phyloP scores from a whole-genome alignment of 1,140 invertebrate species.

The Acromyrmex heyeri region DNA sequence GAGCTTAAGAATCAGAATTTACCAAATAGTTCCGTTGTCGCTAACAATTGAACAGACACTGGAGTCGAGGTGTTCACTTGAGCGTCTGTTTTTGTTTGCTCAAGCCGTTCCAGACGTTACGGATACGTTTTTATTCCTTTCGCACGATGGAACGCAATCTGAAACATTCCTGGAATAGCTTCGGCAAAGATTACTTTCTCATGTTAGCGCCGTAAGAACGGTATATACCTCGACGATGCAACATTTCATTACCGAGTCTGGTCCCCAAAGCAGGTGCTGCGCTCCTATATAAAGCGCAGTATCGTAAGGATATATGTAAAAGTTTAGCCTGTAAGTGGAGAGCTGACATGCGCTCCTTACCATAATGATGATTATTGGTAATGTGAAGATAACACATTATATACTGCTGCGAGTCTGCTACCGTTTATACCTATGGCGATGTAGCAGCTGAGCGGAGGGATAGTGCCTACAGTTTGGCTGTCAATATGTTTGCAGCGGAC shows the following conservation, averaged over 20 bases:
- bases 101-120: constrained; percentile 31
- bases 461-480: constrained; percentile 86
- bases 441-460: constrained; percentile 81
- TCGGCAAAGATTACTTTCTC: constrained; percentile 16
- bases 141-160: constrained; percentile 10
- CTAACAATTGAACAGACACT: constrained; percentile 1
- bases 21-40: neutral
- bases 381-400: constrained; percentile 64
- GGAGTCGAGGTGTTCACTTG: constrained; percentile 18
- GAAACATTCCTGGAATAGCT: constrained; percentile 32
- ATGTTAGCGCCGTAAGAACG: constrained; percentile 18
- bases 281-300: constrained; percentile 68
- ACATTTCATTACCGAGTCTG: constrained; percentile 67
- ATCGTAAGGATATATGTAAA: constrained; percentile 73
- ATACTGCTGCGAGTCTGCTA: constrained; percentile 73
- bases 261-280: constrained; percentile 60
- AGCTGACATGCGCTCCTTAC: constrained; percentile 56
- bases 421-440: constrained; percentile 76
- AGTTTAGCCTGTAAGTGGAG: constrained; percentile 74
- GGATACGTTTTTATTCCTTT: neutral
- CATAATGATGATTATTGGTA: constrained; percentile 57
- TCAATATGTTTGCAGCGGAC: constrained; percentile 87
- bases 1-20: constrained; percentile 39
- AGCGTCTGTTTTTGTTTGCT: constrained; percentile 21
- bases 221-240: constrained; percentile 49